Evolutionary conservation across 2,113 vertebrate genomes (phyloP).

Genomic region (Hypocryptadius cinnamomeus): DNA sequence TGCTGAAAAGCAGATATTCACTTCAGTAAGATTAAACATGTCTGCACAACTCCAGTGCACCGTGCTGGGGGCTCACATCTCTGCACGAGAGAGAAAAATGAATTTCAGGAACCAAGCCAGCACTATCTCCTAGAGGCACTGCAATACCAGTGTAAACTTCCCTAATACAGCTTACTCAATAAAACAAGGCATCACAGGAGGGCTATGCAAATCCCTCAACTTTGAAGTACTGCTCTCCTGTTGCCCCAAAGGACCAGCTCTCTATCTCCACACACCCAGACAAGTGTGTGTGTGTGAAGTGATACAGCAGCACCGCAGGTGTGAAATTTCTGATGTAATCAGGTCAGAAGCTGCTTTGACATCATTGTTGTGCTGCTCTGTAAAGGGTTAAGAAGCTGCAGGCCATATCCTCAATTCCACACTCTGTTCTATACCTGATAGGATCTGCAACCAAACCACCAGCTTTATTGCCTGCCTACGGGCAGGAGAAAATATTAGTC

Average conservation of each 20-base stretch:
- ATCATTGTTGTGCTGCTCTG: background rate
- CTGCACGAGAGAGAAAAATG: background rate
- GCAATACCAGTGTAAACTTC: background rate
- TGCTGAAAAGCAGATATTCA: background rate
- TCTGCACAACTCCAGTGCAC: background rate
- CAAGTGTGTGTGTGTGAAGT: background rate
- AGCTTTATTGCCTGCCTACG: constrained; percentile 35
- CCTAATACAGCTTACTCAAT: background rate
- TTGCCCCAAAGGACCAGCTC: background rate
- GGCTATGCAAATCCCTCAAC: background rate
- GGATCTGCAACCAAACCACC: constrained; percentile 44
- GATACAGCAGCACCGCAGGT: background rate
- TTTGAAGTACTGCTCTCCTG: background rate
- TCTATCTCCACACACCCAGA: background rate
- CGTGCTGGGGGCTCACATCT: constrained; percentile 9
- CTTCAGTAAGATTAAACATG: background rate
- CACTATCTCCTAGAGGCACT: background rate
- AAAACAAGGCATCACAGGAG: background rate
- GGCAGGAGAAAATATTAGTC: constrained; percentile 42
- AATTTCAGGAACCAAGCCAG: background rate
- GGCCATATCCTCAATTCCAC: background rate
- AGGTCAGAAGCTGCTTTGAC: background rate
- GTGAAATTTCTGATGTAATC: constrained; percentile 19
- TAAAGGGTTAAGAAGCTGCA: constrained; percentile 31
- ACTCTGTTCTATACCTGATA: constrained; percentile 7